Evolutionary conservation across 2,113 vertebrate species (phyloP), one percentile per base, ranked within the genome.

Genomic region (Austrofundulus limnaeus): DNA sequence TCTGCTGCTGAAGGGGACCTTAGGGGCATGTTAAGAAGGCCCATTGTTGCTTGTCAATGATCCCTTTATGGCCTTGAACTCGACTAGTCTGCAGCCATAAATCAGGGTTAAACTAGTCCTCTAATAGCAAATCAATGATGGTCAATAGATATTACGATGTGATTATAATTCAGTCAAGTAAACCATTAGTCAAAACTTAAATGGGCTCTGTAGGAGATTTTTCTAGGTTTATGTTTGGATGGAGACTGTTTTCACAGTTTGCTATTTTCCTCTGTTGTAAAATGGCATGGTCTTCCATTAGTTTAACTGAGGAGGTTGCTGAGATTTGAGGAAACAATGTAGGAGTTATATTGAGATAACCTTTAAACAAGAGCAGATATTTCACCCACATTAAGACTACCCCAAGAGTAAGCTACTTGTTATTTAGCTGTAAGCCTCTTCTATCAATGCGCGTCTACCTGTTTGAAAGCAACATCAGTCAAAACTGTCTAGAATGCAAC

Each of bases 281-380:
- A 83, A 79, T 70, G 78, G 58, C 74, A 70, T 71, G 55, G 65
- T 77, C 76, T 48, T 84, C 90, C 79, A 77, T 88, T 81, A 83
- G 81, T 72, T 79, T 72, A 83, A 85, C 78, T 20, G 81, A 72
- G 72, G 53, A 81, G 72, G 71, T 75, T 55, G 78, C 75, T 65
- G 56, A 75, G 74, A 80, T 72, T 80, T 82, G 70, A 80, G 66
- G 70, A 72, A 68, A 80, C 79, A 82, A 68, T 65, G 69, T 11
- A 55, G 75, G 88, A 87, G 85, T 90, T 91, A 87, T 91, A 90
- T 89, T 88, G 85, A 77, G 78, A 83, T 92, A 91, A 93, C 92
- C 92, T 94, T 93, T 92, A 90, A 81, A 80, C 84, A 68, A 76
- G 71, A 81, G 80, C 53, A 89, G 87, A 91, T 92, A 93, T 91